Evolutionary conservation across 2,888 invertebrate species (phyloP), one percentile per base, ranked within the genome.

Genomic region (Masnerella sp.): DNA sequence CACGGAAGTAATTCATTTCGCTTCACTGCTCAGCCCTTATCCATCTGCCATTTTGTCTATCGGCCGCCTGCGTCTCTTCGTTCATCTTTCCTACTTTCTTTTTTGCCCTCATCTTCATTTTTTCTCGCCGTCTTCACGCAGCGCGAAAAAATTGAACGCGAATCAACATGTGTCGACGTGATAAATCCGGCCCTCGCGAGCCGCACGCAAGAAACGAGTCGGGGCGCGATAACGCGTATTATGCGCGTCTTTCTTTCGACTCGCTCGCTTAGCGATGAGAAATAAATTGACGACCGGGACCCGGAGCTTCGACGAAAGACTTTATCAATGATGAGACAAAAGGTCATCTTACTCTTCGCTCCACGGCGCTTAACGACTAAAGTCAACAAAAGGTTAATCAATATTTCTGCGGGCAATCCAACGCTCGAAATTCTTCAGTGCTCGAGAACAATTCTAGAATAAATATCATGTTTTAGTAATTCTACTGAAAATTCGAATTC

Each of bases 1-100:
- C 79, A 79, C 81, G 80, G 80, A 81, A 81, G 80, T 81, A 82
- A 82, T 83, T 81, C 80, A 80, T 83, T 83, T 78, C 82, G 77
- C 80, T 79, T 79, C 79, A 74, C 74, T 77, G 78, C 74, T 71
- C 65, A 47, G 49, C 59, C 61, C 74, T 73, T 77, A 72, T 75
- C 70, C 74, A 65, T 74, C 77, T 61, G 54, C 73, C 61, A 73
- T 71, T 74, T 75, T 65, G 70, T 77, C 76, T 68, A 65, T 58
- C 70, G 52, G 32, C 45, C 17, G 49, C 22, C 69, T 47, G 15
- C 49, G 52, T 58, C 67, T 58, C 42, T 43, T 40, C 61, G 51
- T 70, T 67, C 67, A 52, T 68, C 17, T 62, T 71, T 65, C 40
- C 14, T 42, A 32, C 40, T 47, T 38, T 49, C 14, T 14, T 12